Evolutionary conservation across 2,113 vertebrate genomes (phyloP).

Genomic region (Eudyptes chrysolophus): DNA sequence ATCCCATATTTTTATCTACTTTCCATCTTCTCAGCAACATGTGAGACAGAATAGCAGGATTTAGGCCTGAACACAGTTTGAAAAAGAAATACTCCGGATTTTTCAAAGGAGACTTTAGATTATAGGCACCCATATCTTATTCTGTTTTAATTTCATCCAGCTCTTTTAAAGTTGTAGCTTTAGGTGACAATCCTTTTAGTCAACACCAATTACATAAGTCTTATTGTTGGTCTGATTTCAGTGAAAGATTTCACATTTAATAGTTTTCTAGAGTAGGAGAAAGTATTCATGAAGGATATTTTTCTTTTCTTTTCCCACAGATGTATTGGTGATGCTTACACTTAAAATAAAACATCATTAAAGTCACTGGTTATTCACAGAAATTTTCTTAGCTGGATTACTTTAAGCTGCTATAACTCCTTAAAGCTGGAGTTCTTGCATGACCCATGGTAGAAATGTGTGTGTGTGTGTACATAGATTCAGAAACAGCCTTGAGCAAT

Average conservation of each 20-base stretch:
- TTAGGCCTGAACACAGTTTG: not conserved
- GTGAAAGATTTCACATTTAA: not conserved
- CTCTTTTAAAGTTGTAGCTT: not conserved
- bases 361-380: not conserved
- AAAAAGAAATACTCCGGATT: not conserved
- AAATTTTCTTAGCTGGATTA: not conserved
- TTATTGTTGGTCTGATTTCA: not conserved
- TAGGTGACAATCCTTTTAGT: not conserved
- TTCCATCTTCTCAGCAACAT: not conserved
- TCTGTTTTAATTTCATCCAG: not conserved
- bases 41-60: not conserved
- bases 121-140: not conserved
- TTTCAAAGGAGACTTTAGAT: not conserved
- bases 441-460: not conserved
- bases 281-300: not conserved
- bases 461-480: not conserved
- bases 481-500: slow-evolving; percentile 43
- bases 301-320: not conserved
- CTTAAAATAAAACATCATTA: not conserved
- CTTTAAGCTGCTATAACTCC: not conserved
- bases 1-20: not conserved
- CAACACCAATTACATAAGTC: not conserved
- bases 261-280: not conserved
- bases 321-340: not conserved
- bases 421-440: not conserved